Conservation (phyloP, 2,888 invertebrate species). For the Heteromyza rotundicornis region DNA sequence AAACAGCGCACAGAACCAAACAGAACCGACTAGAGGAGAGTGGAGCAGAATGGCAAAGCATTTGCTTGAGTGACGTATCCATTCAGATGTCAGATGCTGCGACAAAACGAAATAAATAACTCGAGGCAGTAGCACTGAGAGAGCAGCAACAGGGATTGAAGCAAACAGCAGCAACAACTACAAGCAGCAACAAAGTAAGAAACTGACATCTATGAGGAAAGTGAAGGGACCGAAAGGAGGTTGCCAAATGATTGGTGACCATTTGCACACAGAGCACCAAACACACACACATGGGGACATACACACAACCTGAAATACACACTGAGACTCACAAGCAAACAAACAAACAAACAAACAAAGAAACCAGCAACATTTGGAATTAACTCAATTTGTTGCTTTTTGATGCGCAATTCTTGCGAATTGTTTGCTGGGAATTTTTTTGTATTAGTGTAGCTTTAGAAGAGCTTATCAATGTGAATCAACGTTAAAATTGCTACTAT, state of each 20-base stretch:
- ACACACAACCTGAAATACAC: too few relatives aligned
- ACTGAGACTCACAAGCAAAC: too few relatives aligned
- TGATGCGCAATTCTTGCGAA: slow-evolving; percentile 7
- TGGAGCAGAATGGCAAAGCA: not conserved
- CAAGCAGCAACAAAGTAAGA: slow-evolving; percentile 1
- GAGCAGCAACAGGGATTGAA: not conserved
- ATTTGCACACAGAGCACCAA: slow-evolving; percentile 5
- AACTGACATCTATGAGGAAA: not conserved
- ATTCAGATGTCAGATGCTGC: slow-evolving; percentile 2
- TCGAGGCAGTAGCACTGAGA: not conserved
- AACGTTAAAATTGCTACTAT: too few relatives aligned
- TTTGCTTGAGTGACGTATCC: not conserved
- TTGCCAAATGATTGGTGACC: slow-evolving; percentile 1
- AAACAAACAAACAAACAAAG: too few relatives aligned
- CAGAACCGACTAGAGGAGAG: too few relatives aligned
- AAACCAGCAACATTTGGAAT: slow-evolving; percentile 2
- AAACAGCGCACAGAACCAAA: too few relatives aligned
- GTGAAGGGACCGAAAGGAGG: not conserved
- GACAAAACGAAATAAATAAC: slow-evolving; percentile 4
- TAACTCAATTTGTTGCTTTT: slow-evolving; percentile 9
- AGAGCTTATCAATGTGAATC: not conserved
- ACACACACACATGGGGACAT: not conserved
- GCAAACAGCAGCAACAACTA: not conserved
- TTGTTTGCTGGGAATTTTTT: slow-evolving; percentile 6
- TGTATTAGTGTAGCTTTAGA: not conserved